Conservation (phyloP, 2,888 invertebrate genomes). For the Erannis defoliaria region DNA sequence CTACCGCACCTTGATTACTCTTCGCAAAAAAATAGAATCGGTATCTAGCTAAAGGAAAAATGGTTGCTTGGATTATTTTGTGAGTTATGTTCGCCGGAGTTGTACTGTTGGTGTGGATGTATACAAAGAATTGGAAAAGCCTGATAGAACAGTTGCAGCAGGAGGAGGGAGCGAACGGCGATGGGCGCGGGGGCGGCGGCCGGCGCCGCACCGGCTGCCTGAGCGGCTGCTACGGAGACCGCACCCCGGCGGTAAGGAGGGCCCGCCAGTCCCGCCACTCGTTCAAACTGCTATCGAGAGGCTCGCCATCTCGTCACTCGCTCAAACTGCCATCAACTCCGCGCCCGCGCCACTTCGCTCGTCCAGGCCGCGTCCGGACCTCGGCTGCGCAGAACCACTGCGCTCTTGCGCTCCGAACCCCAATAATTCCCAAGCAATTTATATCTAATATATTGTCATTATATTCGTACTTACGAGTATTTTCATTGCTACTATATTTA, state of each 20-base stretch:
- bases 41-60: conserved; percentile 6
- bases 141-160: conserved; percentile 81
- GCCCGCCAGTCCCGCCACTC: conserved; percentile 34
- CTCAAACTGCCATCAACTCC: conserved; percentile 29
- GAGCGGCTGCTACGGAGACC: conserved; percentile 90
- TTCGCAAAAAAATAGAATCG: conserved; percentile 2
- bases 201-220: conserved; percentile 89
- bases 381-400: no score
- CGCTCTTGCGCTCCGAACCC: not conserved
- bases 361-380: no score
- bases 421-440: no score
- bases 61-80: conserved; percentile 14
- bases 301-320: no score
- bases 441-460: not conserved
- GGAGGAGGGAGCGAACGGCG: conserved; percentile 81
- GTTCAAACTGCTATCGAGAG: conserved; percentile 31
- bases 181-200: conserved; percentile 86
- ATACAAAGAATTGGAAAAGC: conserved; percentile 59
- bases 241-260: conserved; percentile 91
- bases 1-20: conserved; percentile 12
- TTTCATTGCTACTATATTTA: no score
- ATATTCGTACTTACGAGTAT: not conserved
- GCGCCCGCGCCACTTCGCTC: not conserved
- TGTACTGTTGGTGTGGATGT: conserved; percentile 21
- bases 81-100: conserved; percentile 17